Conservation (phyloP, 2,797 vertebrate genomes). For the Pantherophis vulpinus region DNA sequence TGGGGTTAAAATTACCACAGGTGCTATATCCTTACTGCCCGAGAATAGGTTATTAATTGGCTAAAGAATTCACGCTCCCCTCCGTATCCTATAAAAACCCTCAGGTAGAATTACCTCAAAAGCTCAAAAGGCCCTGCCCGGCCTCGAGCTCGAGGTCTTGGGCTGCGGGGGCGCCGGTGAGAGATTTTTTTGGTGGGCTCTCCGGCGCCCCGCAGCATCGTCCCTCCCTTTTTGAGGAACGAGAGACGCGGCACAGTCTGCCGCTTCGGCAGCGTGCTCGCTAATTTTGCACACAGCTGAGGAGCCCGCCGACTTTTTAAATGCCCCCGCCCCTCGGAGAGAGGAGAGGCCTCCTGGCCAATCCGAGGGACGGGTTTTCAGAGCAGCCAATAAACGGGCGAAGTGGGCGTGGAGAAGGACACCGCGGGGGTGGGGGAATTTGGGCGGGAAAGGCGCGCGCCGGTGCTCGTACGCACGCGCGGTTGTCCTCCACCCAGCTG, state of each 20-base stretch:
- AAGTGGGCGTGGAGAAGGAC: background rate
- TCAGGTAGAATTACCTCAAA: background rate
- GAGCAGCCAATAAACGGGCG: background rate
- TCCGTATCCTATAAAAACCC: background rate
- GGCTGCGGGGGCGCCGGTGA: background rate
- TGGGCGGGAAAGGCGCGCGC: background rate
- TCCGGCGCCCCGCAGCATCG: background rate
- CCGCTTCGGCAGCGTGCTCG: fast-evolving
- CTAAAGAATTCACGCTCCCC: background rate
- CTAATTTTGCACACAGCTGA: background rate
- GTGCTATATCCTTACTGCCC: background rate
- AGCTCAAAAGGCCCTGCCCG: background rate
- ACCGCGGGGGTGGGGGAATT: background rate
- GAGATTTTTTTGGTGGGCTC: fast-evolving
- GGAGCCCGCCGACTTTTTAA: background rate
- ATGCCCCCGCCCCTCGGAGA: background rate
- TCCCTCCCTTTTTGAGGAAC: background rate
- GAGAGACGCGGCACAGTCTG: too few relatives aligned
- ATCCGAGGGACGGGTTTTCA: background rate
- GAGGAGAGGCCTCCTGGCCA: background rate
- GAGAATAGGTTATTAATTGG: background rate
- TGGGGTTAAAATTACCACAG: background rate
- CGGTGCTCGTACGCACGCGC: too few relatives aligned
- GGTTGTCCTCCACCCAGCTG: too few relatives aligned
- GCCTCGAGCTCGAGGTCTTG: background rate